Conservation (phyloP, 2,113 vertebrate genomes). For the Trochalopteron elliotii region DNA sequence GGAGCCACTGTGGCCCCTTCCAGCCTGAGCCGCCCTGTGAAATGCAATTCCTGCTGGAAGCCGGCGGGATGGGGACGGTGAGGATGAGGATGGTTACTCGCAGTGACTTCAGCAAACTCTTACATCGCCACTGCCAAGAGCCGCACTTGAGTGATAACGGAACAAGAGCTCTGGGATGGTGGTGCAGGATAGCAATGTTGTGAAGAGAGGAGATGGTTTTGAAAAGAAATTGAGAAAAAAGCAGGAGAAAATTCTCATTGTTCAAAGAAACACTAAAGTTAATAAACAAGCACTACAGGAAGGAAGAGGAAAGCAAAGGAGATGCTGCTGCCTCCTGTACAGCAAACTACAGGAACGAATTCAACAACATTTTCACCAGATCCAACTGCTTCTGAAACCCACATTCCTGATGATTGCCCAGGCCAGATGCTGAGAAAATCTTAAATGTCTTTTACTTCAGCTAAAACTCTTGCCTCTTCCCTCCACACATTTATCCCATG, state of each 20-base stretch:
- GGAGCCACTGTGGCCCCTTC: accelerated
- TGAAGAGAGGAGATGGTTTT: not conserved
- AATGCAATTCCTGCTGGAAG: not conserved
- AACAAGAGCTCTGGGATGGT: too few relatives aligned
- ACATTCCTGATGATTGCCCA: accelerated
- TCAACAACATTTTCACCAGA: too few relatives aligned
- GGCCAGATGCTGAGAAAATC: not conserved
- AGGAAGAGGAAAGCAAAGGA: not conserved
- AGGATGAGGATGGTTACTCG: accelerated
- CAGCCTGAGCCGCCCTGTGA: accelerated
- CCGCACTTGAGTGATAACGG: accelerated
- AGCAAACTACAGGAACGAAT: not conserved
- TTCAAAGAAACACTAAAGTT: not conserved
- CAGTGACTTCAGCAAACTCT: not conserved
- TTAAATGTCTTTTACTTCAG: not conserved
- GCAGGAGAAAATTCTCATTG: not conserved
- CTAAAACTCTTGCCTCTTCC: not conserved
- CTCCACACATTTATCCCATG: not conserved
- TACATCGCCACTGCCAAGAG: accelerated
- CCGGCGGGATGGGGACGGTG: accelerated
- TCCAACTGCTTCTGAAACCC: not conserved
- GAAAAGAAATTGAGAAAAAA: not conserved
- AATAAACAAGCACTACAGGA: not conserved
- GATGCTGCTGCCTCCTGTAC: not conserved
- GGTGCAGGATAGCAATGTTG: not conserved